A percentile compares a stretch with the other conserved stretches of the same genome.
Evolutionary conservation across 1,140 invertebrate genomes (phyloP).

Genomic region (Drosophila guanche): DNA sequence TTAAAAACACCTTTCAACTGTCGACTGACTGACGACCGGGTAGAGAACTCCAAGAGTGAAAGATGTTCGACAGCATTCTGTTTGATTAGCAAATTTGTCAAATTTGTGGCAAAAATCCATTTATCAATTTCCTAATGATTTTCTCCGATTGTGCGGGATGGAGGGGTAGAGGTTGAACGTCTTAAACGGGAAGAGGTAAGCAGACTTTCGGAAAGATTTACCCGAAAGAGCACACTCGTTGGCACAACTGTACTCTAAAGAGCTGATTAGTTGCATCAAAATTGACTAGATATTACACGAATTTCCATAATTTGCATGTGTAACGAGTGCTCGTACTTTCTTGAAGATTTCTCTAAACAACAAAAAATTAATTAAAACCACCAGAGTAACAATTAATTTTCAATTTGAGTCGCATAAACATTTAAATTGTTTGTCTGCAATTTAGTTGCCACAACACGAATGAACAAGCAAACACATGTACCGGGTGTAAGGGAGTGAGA

Average conservation of each 20-base stretch:
- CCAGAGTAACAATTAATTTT: conserved; percentile 70
- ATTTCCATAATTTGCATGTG: too few relatives aligned
- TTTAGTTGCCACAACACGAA: conserved; percentile 53
- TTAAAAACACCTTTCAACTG: conserved; percentile 82
- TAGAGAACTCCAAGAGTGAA: conserved; percentile 12
- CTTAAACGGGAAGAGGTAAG: neutral
- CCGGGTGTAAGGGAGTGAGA: conserved; percentile 2
- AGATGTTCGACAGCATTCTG: conserved; percentile 49
- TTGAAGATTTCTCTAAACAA: conserved; percentile 33
- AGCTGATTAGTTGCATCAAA: too few relatives aligned
- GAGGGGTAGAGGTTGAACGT: neutral
- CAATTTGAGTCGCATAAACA: conserved; percentile 72
- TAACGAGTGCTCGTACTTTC: too few relatives aligned
- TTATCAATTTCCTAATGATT: conserved; percentile 74
- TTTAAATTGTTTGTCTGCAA: conserved; percentile 77
- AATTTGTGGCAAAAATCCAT: conserved; percentile 68
- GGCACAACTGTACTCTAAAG: too few relatives aligned
- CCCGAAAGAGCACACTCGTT: neutral
- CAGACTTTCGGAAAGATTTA: neutral
- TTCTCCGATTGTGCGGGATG: neutral
- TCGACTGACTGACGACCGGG: conserved; percentile 25
- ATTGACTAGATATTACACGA: too few relatives aligned
- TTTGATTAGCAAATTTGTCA: conserved; percentile 80
- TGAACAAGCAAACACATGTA: conserved; percentile 75
- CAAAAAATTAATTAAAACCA: conserved; percentile 50